Percentiles rank a stretch among this genome's conserved stretches.
Conservation (phyloP, 1,140 invertebrate genomes). For the Drosophila truncata region DNA sequence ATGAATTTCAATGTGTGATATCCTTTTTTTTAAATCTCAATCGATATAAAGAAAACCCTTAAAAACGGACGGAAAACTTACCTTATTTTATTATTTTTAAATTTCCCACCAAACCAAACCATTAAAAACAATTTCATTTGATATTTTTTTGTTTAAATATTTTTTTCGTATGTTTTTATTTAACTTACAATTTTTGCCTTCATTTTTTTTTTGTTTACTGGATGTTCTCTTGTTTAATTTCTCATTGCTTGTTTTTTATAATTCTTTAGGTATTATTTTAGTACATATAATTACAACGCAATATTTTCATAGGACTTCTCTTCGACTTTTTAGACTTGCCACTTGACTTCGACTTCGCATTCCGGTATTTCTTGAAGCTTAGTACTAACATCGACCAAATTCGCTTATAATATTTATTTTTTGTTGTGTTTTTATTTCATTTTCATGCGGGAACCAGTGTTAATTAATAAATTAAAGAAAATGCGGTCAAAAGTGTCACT, state of each 20-base stretch:
- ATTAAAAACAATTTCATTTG: not conserved
- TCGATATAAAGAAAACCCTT: no score
- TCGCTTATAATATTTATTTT: not conserved
- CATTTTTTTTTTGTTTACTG: constrained; percentile 23
- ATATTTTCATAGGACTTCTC: constrained; percentile 68
- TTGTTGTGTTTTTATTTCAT: not conserved
- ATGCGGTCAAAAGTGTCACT: not conserved
- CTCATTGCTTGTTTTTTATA: constrained; percentile 35
- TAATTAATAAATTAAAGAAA: not conserved
- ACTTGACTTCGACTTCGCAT: constrained; percentile 9
- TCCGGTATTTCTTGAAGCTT: constrained; percentile 2
- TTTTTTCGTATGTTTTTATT: constrained; percentile 67
- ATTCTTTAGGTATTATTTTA: constrained; percentile 52
- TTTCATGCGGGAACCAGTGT: not conserved
- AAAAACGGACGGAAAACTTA: no score
- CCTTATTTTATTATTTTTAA: no score
- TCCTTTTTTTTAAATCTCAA: not conserved
- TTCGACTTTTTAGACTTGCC: constrained; percentile 16
- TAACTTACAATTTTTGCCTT: constrained; percentile 62
- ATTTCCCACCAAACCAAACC: not conserved
- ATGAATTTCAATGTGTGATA: constrained; percentile 69
- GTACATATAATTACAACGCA: constrained; percentile 55
- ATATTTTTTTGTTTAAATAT: constrained; percentile 21
- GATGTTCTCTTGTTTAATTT: constrained; percentile 40
- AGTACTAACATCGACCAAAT: constrained; percentile 1